These are phyloP conservation scores for Nannospalax galili DNA, from an alignment of 2,113 vertebrate genomes.

Conservation along the genomic window DNA sequence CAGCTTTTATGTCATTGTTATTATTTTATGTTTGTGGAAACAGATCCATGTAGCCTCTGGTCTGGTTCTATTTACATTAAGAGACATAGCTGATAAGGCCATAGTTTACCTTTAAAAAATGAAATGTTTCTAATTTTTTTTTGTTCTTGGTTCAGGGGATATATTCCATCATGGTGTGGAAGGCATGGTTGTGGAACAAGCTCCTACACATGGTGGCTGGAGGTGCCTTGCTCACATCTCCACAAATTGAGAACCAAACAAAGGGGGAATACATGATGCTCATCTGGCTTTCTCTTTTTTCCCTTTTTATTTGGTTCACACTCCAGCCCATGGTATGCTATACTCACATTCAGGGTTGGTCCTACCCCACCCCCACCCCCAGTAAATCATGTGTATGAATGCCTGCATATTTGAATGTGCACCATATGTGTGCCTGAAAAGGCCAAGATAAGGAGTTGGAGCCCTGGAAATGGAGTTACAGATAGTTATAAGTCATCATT, in stretches of 20 bases:
- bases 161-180: neutral
- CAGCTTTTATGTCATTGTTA: constrained; percentile 35
- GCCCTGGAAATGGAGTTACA: too few relatives aligned
- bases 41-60: constrained; percentile 18
- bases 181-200: neutral
- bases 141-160: neutral
- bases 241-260: neutral
- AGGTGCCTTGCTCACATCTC: too few relatives aligned
- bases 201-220: neutral
- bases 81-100: constrained; percentile 52
- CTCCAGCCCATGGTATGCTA: neutral
- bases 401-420: too few relatives aligned
- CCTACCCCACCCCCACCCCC: too few relatives aligned
- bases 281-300: neutral
- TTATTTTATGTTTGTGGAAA: constrained; percentile 47
- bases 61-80: constrained; percentile 64
- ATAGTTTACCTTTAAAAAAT: constrained; percentile 63
- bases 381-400: too few relatives aligned
- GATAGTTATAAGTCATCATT: too few relatives aligned
- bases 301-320: neutral
- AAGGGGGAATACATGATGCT: neutral
- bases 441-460: too few relatives aligned
- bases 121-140: constrained; percentile 43
- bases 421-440: too few relatives aligned
- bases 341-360: neutral